A percentile compares a stretch with the other conserved stretches of the same genome.
Evolutionary conservation across 1,140 invertebrate genomes (phyloP).

Genomic region (Chionoecetes opilio): DNA sequence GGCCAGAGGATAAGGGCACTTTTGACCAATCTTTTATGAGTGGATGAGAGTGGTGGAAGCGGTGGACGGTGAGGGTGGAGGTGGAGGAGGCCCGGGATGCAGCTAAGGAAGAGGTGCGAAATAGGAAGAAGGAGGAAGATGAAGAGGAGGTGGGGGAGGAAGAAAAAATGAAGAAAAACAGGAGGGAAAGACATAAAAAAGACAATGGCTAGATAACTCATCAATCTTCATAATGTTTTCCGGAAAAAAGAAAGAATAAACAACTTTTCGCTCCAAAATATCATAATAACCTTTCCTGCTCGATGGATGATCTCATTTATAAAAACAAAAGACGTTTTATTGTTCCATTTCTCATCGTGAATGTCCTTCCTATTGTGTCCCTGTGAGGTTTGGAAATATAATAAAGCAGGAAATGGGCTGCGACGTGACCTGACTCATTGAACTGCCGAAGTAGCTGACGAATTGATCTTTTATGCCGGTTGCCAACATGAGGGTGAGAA

Average conservation of each 20-base stretch:
- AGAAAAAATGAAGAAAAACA: neutral
- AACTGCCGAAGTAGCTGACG: neutral
- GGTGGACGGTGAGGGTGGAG: neutral
- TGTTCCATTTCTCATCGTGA: neutral
- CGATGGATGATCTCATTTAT: neutral
- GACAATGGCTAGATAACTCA: neutral
- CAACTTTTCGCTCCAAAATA: neutral
- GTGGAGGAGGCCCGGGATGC: too few relatives aligned
- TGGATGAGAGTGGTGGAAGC: neutral
- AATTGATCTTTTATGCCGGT: neutral
- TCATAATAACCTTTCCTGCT: neutral
- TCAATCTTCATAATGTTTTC: neutral
- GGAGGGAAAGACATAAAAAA: neutral
- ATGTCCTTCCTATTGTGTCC: neutral
- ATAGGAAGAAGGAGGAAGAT: too few relatives aligned
- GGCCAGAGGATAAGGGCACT: neutral
- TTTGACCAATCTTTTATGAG: neutral
- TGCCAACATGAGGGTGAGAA: neutral
- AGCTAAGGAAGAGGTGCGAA: too few relatives aligned
- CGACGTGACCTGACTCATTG: neutral
- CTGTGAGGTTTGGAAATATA: neutral
- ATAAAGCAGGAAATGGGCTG: neutral
- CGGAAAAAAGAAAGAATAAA: neutral
- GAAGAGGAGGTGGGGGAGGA: too few relatives aligned
- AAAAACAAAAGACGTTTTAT: neutral